Base-by-base conservation (phyloP, 2,113 vertebrate genomes). In the Nibea coibor region DNA sequence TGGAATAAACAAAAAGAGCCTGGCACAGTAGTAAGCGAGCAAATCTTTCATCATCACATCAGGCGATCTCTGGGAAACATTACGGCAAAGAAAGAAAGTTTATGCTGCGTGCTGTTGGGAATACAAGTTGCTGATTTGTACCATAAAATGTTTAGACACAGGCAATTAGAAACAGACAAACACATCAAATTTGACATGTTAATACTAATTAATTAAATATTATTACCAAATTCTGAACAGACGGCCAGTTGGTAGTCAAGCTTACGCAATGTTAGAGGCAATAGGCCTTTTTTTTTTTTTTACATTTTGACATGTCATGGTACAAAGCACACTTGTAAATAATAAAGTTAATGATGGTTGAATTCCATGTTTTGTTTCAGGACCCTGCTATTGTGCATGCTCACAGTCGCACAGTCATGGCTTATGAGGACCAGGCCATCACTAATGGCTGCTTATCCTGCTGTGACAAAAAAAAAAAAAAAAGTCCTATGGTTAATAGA, bases 1-100 rank as follows among this genome's bases (percentile, higher is more conserved):
- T 76, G 35, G 56, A 62, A 39, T 45, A 66, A 62, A 67, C 42
- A 50, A 20, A 62, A 59, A 42, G 4, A 59, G 2, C 59, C 50
- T 31, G 47, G 45, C 15, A 54, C 20, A 56, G 12, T 59, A 39
- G 64, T 62, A 42, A 62, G 2, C 12, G 24, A 48, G 28, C 62
- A 62, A 62, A 45, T 14, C 62, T 3, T 45, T 43, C 70, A 26
- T 20, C 22, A 54, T 24, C 47, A 15, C 15, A 35, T 17, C 45
- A 24, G 19, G 42, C 3, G 12, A 45, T 72, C 35, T 69, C 17
- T 61, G 24, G 35, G 17, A 56, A 47, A 79, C 26, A 17, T 19
- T 1, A 28, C n/a, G 19, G 6, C 16, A 24, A 58, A 58, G 5
- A 24, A 58, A 58, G 5, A 19, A 24, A 57, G 56, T 28, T 56